phyloP scores from a whole-genome alignment of 2,797 vertebrate genomes.

The Danio choprae region DNA sequence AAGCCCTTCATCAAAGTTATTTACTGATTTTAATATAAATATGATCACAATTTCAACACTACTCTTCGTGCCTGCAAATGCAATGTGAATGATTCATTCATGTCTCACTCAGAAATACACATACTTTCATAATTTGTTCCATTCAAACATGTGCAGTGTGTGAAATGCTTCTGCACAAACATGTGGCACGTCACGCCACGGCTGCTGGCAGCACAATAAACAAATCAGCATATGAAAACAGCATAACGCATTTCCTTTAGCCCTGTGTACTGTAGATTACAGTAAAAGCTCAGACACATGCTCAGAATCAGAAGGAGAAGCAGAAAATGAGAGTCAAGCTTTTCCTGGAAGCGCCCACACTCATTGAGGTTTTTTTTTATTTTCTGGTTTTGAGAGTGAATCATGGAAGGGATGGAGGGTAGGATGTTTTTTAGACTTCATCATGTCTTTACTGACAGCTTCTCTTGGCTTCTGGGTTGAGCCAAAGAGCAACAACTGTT shows the following conservation, averaged over 20 bases:
- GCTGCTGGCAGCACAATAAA: conserved; percentile 65
- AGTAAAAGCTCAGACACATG: conserved; percentile 76
- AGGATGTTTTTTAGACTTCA: conserved; percentile 47
- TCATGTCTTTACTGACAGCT: conserved; percentile 70
- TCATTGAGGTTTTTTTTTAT: background rate
- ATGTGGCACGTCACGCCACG: conserved; percentile 52
- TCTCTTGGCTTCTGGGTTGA: conserved; percentile 75
- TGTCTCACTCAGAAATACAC: background rate
- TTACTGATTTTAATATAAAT: background rate
- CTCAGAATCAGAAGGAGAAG: conserved; percentile 76
- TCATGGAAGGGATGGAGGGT: conserved; percentile 54
- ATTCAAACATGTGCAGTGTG: conserved; percentile 12
- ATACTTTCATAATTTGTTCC: conserved; percentile 17
- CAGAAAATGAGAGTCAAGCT: conserved; percentile 70
- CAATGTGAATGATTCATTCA: conserved; percentile 7
- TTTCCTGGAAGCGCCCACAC: conserved; percentile 61
- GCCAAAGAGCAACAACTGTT: conserved; percentile 71
- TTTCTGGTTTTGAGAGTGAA: conserved; percentile 38
- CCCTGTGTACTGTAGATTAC: conserved; percentile 72
- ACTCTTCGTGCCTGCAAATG: background rate
- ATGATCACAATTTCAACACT: background rate
- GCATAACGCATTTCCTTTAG: conserved; percentile 71
- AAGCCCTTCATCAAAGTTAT: background rate
- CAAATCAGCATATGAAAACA: conserved; percentile 68
- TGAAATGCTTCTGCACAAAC: conserved; percentile 22